A percentile compares a stretch with the other conserved stretches of the same genome.
These are phyloP conservation scores for Trachymyrmex septentrionalis DNA, from an alignment of 1,140 invertebrate genomes.

Conservation along the genomic window DNA sequence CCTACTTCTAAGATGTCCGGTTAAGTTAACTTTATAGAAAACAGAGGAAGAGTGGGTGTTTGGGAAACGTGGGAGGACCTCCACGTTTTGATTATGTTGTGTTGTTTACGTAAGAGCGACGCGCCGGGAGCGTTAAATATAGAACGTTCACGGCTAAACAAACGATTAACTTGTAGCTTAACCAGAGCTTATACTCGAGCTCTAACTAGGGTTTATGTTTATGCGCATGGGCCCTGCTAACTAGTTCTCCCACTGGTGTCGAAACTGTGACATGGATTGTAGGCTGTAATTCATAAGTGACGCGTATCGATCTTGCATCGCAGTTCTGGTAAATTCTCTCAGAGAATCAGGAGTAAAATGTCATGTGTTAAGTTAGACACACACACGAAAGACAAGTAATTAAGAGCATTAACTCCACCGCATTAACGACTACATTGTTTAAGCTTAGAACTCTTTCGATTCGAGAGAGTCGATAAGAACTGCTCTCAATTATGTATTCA, in stretches of 20 bases:
- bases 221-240: slow-evolving; percentile 70
- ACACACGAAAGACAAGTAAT: neutral
- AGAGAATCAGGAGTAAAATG: neutral
- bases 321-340: slow-evolving; percentile 33
- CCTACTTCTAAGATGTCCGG: slow-evolving; percentile 26
- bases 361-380: neutral
- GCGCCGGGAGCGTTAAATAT: slow-evolving; percentile 79
- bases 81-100: slow-evolving; percentile 68
- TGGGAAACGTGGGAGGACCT: neutral
- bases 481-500: slow-evolving; percentile 15
- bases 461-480: neutral
- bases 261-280: slow-evolving; percentile 66
- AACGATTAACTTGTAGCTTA: slow-evolving; percentile 82
- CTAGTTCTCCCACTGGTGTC: slow-evolving; percentile 66
- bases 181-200: slow-evolving; percentile 78
- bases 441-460: neutral
- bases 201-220: slow-evolving; percentile 78
- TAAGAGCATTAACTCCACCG: slow-evolving; percentile 4
- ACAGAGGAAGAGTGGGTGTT: neutral
- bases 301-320: slow-evolving; percentile 21
- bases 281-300: slow-evolving; percentile 24
- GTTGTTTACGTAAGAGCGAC: slow-evolving; percentile 78
- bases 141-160: slow-evolving; percentile 77
- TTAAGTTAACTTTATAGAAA: slow-evolving; percentile 42
- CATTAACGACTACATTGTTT: slow-evolving; percentile 1